phyloP scores from a whole-genome alignment of 2,113 vertebrate genomes.

The Petrocephalus microphthalmus region DNA sequence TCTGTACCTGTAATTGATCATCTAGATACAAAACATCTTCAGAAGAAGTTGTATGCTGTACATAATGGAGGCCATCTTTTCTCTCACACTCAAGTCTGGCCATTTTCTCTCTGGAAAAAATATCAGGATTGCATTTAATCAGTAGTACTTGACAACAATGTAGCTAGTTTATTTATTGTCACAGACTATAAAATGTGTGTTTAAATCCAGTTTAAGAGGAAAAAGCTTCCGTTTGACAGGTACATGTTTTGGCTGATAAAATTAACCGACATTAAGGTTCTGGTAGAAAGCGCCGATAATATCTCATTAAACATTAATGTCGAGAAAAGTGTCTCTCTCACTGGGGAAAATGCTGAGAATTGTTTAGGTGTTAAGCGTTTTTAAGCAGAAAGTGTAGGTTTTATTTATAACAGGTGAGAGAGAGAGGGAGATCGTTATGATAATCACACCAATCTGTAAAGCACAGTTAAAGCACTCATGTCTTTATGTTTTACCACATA shows the following conservation, averaged over 20 bases:
- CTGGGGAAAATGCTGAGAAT: neutral
- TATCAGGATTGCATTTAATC: neutral
- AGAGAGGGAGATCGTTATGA: neutral
- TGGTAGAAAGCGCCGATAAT: neutral
- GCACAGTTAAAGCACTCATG: neutral
- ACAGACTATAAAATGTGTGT: neutral
- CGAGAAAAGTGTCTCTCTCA: neutral
- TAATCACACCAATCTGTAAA: neutral
- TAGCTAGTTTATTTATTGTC: neutral
- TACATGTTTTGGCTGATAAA: neutral
- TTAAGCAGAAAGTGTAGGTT: neutral
- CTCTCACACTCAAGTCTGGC: neutral
- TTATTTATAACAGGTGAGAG: neutral
- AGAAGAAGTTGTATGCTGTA: neutral
- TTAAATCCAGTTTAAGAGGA: neutral
- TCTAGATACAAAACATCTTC: slow-evolving; percentile 4
- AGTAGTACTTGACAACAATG: neutral
- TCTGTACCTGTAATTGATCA: slow-evolving; percentile 20
- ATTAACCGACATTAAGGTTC: neutral
- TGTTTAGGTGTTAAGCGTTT: neutral
- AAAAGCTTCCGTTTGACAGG: neutral
- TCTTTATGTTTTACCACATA: neutral
- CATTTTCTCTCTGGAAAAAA: slow-evolving; percentile 22
- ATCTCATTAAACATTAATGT: neutral
- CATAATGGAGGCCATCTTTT: neutral